Percentiles rank a stretch among this genome's conserved stretches.
These are phyloP conservation scores for Melanerpes formicivorus DNA, from an alignment of 2,113 vertebrate species.

Conservation along the genomic window DNA sequence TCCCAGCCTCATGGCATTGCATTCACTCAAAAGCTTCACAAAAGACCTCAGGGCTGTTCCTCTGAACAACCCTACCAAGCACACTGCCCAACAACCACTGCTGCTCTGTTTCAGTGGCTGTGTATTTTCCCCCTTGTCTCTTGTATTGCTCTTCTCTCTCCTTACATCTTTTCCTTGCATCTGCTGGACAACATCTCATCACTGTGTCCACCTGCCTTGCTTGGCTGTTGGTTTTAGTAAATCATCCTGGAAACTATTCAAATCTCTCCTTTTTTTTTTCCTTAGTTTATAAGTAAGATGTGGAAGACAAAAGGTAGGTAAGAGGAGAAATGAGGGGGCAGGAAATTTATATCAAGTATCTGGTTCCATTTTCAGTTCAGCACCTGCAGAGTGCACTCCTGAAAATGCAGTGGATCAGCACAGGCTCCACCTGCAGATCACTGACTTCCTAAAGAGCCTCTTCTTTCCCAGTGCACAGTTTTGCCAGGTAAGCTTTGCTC, in stretches of 20 bases:
- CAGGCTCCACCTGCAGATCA: conserved; percentile 75
- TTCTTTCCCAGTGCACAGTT: conserved; percentile 49
- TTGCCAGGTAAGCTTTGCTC: conserved; percentile 72
- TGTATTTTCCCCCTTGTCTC: neutral
- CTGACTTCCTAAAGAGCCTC: conserved; percentile 72
- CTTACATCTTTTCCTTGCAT: neutral
- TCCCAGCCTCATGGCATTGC: neutral
- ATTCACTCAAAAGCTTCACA: neutral
- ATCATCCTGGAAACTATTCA: neutral
- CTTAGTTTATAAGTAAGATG: neutral
- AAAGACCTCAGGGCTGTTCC: neutral
- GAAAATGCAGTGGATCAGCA: conserved; percentile 69
- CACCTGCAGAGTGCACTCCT: conserved; percentile 16
- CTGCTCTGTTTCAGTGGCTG: neutral
- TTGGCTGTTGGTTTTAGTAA: neutral
- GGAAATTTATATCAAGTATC: neutral
- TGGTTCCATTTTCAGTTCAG: conserved; percentile 64
- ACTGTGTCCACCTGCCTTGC: neutral
- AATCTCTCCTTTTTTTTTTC: neutral
- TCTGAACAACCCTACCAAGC: neutral
- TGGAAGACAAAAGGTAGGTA: neutral
- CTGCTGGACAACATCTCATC: neutral
- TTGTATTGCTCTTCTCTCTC: neutral
- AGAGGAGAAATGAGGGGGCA: neutral
- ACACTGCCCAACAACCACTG: neutral